Evolutionary conservation across 2,888 invertebrate species (phyloP).

Genomic region (Diloba caeruleocephala): DNA sequence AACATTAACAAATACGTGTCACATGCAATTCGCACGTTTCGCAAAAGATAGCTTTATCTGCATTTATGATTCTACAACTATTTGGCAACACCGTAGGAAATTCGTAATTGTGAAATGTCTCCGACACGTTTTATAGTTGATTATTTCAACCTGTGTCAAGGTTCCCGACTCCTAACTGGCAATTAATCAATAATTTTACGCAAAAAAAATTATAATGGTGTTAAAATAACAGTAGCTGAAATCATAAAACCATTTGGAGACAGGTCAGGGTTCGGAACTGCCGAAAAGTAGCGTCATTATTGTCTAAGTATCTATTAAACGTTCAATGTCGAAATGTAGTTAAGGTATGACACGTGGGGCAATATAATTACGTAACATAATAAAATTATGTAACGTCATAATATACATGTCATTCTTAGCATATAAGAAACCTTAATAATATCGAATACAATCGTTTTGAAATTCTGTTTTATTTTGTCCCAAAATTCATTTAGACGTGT

Average conservation of each 20-base stretch:
- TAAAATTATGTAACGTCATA: not conserved
- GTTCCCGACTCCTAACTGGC: conserved; percentile 49
- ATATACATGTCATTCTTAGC: too few relatives aligned
- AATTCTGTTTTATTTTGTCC: too few relatives aligned
- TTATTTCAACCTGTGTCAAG: conserved; percentile 65
- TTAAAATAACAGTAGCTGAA: conserved; percentile 37
- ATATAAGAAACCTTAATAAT: too few relatives aligned
- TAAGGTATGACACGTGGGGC: not conserved
- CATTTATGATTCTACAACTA: conserved; percentile 15
- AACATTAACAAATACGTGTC: not conserved
- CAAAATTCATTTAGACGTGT: too few relatives aligned
- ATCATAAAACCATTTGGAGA: conserved; percentile 54
- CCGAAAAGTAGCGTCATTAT: conserved; percentile 24
- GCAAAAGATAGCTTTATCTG: conserved; percentile 7
- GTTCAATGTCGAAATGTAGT: conserved; percentile 32
- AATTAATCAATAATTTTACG: conserved; percentile 47
- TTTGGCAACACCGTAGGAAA: conserved; percentile 40
- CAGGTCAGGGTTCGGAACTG: conserved; percentile 47
- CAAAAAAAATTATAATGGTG: conserved; percentile 37
- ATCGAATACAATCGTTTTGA: too few relatives aligned
- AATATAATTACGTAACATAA: conserved; percentile 4
- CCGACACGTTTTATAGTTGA: conserved; percentile 50
- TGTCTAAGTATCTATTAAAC: conserved; percentile 23
- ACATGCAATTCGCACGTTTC: not conserved
- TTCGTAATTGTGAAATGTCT: conserved; percentile 56